These are phyloP conservation scores for Microcaecilia unicolor DNA, from an alignment of 2,797 vertebrate species.

Conservation along the genomic window DNA sequence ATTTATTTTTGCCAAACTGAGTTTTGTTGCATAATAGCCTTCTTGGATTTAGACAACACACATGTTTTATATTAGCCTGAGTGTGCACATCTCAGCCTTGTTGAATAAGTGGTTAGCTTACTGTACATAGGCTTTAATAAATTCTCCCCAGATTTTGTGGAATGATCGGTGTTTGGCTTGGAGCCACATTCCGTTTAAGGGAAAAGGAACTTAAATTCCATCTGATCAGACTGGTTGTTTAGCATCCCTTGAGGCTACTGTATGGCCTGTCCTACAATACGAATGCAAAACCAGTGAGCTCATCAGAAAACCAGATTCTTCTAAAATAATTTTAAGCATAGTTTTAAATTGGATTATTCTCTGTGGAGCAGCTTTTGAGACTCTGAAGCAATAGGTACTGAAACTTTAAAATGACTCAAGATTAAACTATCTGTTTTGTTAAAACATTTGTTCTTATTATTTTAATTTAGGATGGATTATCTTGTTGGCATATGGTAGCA, in stretches of 20 bases:
- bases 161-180: conserved; percentile 16
- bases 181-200: conserved; percentile 35
- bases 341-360: conserved; percentile 32
- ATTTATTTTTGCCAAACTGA: too few relatives aligned
- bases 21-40: neutral
- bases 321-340: conserved; percentile 42
- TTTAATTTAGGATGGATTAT: too few relatives aligned
- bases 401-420: too few relatives aligned
- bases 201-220: conserved; percentile 34
- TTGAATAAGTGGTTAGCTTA: conserved; percentile 10
- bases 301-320: conserved; percentile 44
- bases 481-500: too few relatives aligned
- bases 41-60: fast-evolving
- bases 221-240: conserved; percentile 47
- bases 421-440: too few relatives aligned
- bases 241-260: conserved; percentile 25
- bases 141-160: conserved; percentile 12
- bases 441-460: too few relatives aligned
- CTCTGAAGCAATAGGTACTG: conserved; percentile 10
- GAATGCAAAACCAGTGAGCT: conserved; percentile 36
- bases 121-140: conserved; percentile 8
- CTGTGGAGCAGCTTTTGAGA: conserved; percentile 22
- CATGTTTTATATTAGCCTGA: conserved; percentile 1
- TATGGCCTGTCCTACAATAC: conserved; percentile 22
- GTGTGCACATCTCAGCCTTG: neutral